Evolutionary conservation across 1,140 invertebrate genomes (phyloP).

Genomic region (Procambarus virginalis): DNA sequence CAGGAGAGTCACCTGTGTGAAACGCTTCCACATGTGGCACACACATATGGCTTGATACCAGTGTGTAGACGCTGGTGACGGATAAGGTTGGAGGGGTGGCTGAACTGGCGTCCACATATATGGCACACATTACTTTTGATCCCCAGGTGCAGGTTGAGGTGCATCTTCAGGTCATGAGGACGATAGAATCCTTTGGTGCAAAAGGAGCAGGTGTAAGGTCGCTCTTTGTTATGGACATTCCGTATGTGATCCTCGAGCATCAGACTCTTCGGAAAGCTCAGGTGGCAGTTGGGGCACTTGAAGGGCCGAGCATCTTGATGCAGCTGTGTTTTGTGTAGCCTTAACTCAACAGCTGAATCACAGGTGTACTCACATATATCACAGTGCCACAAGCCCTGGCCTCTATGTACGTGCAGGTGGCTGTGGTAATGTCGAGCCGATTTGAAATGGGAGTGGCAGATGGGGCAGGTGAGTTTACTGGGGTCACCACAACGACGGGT

Average conservation of each 20-base stretch:
- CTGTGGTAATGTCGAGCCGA: constrained; percentile 43
- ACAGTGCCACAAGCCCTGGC: constrained; percentile 42
- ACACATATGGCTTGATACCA: constrained; percentile 76
- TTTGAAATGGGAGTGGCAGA: constrained; percentile 48
- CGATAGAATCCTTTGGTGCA: constrained; percentile 71
- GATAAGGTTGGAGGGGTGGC: constrained; percentile 76
- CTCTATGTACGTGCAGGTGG: constrained; percentile 45
- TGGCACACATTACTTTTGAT: constrained; percentile 75
- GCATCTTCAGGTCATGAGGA: constrained; percentile 74
- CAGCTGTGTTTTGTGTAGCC: constrained; percentile 33
- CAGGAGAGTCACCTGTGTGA: constrained; percentile 71
- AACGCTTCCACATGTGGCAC: constrained; percentile 75
- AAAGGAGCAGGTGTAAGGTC: constrained; percentile 64
- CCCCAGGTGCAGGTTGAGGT: constrained; percentile 76
- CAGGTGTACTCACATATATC: constrained; percentile 46
- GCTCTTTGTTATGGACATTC: constrained; percentile 61
- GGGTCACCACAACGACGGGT: constrained; percentile 29
- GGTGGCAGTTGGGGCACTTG: constrained; percentile 58
- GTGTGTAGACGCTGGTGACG: constrained; percentile 75
- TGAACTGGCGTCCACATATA: constrained; percentile 75
- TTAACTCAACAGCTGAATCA: constrained; percentile 27
- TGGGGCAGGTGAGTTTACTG: constrained; percentile 35
- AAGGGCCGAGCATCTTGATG: constrained; percentile 46
- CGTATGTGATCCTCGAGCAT: constrained; percentile 64
- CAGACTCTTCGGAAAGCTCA: constrained; percentile 50